Evolutionary conservation across 2,888 invertebrate genomes (phyloP).

Genomic region (Pyrrhia umbra): DNA sequence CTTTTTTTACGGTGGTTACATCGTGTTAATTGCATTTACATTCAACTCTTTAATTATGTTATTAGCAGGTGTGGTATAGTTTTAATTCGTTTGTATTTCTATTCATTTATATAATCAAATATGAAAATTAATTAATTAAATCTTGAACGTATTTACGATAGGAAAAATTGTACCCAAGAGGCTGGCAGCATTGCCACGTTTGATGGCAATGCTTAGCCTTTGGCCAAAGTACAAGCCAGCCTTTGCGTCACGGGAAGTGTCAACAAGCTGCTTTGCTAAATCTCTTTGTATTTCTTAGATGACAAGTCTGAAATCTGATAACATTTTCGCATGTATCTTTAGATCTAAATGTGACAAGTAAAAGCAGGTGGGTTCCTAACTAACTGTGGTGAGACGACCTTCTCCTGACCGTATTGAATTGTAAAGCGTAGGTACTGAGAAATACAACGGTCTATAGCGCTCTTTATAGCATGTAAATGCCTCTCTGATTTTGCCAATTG

Average conservation of each 20-base stretch:
- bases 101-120: too few species aligned
- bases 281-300: background rate
- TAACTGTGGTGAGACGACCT: background rate
- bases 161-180: too few species aligned
- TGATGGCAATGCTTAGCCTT: too few species aligned
- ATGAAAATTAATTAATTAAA: too few species aligned
- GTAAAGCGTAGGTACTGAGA: background rate
- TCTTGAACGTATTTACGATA: too few species aligned
- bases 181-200: too few species aligned
- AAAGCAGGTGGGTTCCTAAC: constrained; percentile 2
- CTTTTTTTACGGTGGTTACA: background rate
- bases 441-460: constrained; percentile 8
- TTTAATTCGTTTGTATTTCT: background rate
- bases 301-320: background rate
- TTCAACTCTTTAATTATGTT: background rate
- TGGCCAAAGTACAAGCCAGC: too few species aligned
- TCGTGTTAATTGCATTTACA: background rate
- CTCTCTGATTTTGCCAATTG: constrained; percentile 12
- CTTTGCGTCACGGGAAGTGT: too few species aligned
- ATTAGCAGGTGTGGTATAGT: background rate
- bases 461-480: constrained; percentile 13
- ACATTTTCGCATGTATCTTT: background rate
- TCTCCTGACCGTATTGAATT: constrained; percentile 2
- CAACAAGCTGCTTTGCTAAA: too few species aligned
- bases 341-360: background rate